Evolutionary conservation across 2,888 invertebrate genomes (phyloP).

Genomic region (Agelastica alni): DNA sequence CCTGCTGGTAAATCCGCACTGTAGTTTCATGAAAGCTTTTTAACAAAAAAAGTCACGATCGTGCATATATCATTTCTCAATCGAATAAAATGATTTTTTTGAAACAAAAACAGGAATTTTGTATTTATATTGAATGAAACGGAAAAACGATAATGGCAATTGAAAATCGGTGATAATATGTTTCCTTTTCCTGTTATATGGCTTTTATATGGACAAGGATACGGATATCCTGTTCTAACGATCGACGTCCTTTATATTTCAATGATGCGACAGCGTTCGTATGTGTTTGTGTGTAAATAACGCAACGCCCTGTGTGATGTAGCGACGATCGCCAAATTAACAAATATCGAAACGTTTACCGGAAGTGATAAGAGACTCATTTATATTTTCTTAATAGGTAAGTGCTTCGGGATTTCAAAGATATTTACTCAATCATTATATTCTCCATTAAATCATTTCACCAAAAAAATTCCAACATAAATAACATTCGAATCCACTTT

Average conservation of each 20-base stretch:
- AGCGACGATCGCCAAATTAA: too few species aligned
- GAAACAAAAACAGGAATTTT: slow-evolving; percentile 42
- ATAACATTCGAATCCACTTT: too few species aligned
- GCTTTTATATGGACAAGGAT: slow-evolving; percentile 54
- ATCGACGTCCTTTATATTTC: slow-evolving; percentile 45
- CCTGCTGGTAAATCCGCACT: too few species aligned
- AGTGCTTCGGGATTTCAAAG: not conserved
- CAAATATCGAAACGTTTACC: too few species aligned
- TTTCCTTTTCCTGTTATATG: slow-evolving; percentile 53
- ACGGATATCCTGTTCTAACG: slow-evolving; percentile 54
- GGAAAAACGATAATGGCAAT: slow-evolving; percentile 54
- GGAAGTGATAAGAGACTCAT: not conserved
- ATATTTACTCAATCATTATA: too few species aligned
- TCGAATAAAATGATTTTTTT: slow-evolving; percentile 23
- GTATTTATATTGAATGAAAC: slow-evolving; percentile 46
- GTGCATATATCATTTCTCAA: slow-evolving; percentile 26
- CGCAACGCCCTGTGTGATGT: too few species aligned
- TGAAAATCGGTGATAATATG: slow-evolving; percentile 56
- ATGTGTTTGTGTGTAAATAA: not conserved
- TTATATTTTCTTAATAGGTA: not conserved
- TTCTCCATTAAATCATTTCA: too few species aligned
- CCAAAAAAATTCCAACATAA: too few species aligned
- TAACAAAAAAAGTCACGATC: not conserved
- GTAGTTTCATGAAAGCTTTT: too few species aligned
- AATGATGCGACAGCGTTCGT: too few species aligned